Evolutionary conservation across 2,888 invertebrate species (phyloP).

Genomic region (Platypus cylindrus): DNA sequence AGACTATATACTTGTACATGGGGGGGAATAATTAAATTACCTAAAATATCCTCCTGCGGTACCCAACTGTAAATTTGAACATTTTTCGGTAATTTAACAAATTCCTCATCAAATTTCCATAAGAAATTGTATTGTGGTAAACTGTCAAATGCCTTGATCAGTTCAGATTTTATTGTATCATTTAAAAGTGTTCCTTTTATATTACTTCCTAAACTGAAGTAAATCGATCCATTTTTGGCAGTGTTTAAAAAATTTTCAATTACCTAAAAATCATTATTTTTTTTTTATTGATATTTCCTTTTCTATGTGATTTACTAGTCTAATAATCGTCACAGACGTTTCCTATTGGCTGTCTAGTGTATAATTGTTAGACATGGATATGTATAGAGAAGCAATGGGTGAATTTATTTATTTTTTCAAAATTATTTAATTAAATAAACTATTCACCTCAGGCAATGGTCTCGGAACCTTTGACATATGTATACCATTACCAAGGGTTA

Average conservation of each 20-base stretch:
- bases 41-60: slow-evolving; percentile 26
- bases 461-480: slow-evolving; percentile 20
- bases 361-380: too few relatives aligned
- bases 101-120: slow-evolving; percentile 25
- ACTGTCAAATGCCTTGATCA: slow-evolving; percentile 13
- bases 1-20: background rate
- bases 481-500: slow-evolving; percentile 26
- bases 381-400: too few relatives aligned
- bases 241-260: slow-evolving; percentile 15
- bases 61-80: slow-evolving; percentile 27
- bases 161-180: slow-evolving; percentile 9
- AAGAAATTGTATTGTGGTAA: slow-evolving; percentile 17
- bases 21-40: slow-evolving; percentile 14
- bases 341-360: too few relatives aligned
- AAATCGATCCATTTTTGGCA: slow-evolving; percentile 17
- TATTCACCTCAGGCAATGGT: slow-evolving; percentile 24
- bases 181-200: slow-evolving; percentile 14
- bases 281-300: background rate
- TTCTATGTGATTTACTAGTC: too few relatives aligned
- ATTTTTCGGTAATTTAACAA: slow-evolving; percentile 22
- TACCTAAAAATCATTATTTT: slow-evolving; percentile 14
- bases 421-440: slow-evolving; percentile 4
- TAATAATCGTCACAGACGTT: too few relatives aligned
- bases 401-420: background rate
- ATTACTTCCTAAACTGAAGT: slow-evolving; percentile 20